These are phyloP conservation scores for Saccopteryx leptura DNA, from an alignment of 2,113 vertebrate species.

Conservation along the genomic window DNA sequence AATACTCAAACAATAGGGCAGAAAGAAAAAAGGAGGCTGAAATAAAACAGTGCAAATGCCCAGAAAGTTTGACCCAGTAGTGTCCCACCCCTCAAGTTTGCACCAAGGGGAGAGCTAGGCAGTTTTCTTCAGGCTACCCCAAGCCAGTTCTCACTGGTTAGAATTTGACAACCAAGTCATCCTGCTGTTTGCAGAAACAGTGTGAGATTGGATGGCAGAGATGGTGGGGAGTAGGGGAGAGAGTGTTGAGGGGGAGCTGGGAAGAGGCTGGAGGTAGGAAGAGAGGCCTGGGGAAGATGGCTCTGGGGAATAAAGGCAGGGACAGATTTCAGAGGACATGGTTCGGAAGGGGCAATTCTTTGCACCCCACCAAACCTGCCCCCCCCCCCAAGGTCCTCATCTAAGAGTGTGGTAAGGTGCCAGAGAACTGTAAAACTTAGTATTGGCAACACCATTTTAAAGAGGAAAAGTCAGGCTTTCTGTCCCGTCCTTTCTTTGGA, in stretches of 20 bases:
- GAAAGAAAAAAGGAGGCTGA: background rate
- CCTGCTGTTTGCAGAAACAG: background rate
- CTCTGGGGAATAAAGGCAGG: background rate
- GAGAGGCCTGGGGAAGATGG: background rate
- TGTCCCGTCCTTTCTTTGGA: no score
- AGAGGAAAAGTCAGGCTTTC: no score
- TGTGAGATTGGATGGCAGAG: background rate
- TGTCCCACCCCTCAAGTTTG: background rate
- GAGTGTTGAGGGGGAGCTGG: background rate
- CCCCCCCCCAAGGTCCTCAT: background rate
- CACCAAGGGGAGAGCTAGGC: background rate
- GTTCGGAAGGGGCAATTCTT: background rate
- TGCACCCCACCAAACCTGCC: background rate
- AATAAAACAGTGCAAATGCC: background rate
- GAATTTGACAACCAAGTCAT: background rate
- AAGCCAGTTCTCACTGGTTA: background rate
- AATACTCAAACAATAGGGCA: background rate
- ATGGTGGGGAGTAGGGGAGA: background rate
- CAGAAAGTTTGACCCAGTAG: background rate
- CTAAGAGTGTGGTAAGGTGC: background rate
- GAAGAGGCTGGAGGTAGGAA: background rate
- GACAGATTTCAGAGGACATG: background rate
- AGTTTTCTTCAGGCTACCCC: background rate
- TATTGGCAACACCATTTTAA: no score
- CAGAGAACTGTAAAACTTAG: no score